These are phyloP conservation scores for Lithosia quadra DNA, from an alignment of 2,888 invertebrate species.

Conservation along the genomic window DNA sequence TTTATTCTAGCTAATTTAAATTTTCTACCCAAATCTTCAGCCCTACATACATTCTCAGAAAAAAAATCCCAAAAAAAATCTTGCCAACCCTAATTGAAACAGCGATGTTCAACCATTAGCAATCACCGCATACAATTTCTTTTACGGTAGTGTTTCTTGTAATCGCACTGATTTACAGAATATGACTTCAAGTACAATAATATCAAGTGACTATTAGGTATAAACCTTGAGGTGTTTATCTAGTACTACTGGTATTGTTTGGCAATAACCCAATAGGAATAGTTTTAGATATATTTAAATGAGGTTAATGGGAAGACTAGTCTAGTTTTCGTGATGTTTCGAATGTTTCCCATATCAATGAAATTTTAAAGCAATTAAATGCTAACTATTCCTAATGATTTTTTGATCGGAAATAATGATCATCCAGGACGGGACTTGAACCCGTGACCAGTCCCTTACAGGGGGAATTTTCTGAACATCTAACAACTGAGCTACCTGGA, in stretches of 20 bases:
- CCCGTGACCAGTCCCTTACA: no score
- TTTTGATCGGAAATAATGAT: no score
- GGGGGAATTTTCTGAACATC: no score
- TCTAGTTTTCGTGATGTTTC: neutral
- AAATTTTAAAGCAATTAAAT: no score
- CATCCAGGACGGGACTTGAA: no score
- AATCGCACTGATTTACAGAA: slow-evolving; percentile 64
- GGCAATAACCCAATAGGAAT: slow-evolving; percentile 6
- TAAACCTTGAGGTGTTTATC: slow-evolving; percentile 3
- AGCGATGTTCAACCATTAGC: slow-evolving; percentile 58
- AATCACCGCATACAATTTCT: slow-evolving; percentile 71
- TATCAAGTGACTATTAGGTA: slow-evolving; percentile 13
- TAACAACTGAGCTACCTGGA: no score
- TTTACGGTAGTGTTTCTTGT: slow-evolving; percentile 53
- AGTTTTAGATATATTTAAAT: no score
- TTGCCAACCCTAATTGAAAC: slow-evolving; percentile 58
- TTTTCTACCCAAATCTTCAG: no score
- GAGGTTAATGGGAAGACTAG: neutral
- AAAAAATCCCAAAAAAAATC: neutral
- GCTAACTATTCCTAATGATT: no score
- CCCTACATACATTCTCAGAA: neutral
- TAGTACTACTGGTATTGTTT: slow-evolving; percentile 15
- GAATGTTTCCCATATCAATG: neutral
- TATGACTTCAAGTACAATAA: slow-evolving; percentile 40
- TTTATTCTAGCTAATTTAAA: no score